These are phyloP conservation scores for Nomada goodeniana DNA, from an alignment of 2,888 invertebrate species.

Conservation along the genomic window DNA sequence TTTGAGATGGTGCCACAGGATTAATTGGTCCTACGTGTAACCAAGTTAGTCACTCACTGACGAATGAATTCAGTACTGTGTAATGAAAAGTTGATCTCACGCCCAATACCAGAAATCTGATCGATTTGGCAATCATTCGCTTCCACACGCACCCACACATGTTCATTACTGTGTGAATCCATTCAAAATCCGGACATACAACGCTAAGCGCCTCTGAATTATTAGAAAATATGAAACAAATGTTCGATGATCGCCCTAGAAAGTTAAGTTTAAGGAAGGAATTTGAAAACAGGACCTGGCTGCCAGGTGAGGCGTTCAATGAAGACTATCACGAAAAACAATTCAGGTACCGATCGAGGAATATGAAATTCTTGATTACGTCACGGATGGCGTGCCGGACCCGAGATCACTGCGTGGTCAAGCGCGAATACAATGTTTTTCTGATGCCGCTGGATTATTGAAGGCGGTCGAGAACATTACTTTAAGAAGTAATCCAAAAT, in stretches of 20 bases:
- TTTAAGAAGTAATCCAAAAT: not conserved
- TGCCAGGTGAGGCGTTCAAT: not conserved
- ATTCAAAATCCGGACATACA: constrained; percentile 1
- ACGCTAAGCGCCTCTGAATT: not conserved
- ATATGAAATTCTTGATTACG: not conserved
- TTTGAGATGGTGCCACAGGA: too few species aligned
- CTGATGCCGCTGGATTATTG: not conserved
- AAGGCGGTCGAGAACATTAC: not conserved
- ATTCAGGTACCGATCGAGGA: not conserved
- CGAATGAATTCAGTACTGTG: too few species aligned
- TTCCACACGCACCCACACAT: too few species aligned
- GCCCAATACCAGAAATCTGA: too few species aligned
- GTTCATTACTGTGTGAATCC: too few species aligned
- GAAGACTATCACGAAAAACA: not conserved
- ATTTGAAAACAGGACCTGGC: not conserved
- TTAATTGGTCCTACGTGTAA: too few species aligned
- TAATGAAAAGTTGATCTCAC: too few species aligned
- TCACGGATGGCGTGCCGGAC: not conserved
- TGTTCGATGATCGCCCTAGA: constrained; percentile 4
- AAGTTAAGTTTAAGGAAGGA: not conserved
- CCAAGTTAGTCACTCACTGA: too few species aligned
- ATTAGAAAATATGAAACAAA: not conserved
- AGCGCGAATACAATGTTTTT: not conserved
- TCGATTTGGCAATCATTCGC: too few species aligned
- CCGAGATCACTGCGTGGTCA: not conserved